Evolutionary conservation across 2,888 invertebrate species (phyloP).

Genomic region (Agrenia bidenticulata): DNA sequence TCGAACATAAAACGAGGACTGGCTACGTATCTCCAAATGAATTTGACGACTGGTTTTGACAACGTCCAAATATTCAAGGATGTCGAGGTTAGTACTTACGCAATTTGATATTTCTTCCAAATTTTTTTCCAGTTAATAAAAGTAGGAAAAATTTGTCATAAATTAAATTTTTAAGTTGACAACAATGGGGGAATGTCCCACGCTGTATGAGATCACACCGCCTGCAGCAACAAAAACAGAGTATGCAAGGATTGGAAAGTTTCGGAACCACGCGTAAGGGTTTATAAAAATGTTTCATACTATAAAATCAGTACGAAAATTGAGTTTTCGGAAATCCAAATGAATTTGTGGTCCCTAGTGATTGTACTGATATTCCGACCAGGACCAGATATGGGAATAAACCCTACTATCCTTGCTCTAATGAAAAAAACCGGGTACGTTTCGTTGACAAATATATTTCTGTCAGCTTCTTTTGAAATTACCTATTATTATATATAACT

Average conservation of each 20-base stretch:
- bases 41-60: constrained; percentile 26
- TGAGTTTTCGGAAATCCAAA: too few species aligned
- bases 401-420: constrained; percentile 42
- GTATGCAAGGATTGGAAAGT: constrained; percentile 41
- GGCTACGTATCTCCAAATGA: constrained; percentile 49
- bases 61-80: constrained; percentile 34
- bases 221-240: constrained; percentile 36
- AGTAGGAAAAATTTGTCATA: background rate
- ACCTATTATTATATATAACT: too few species aligned
- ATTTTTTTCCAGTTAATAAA: background rate
- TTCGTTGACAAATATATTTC: too few species aligned
- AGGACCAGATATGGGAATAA: constrained; percentile 39
- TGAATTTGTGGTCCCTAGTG: too few species aligned
- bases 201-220: constrained; percentile 49
- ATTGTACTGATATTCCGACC: constrained; percentile 48
- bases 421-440: constrained; percentile 43
- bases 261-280: constrained; percentile 49
- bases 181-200: constrained; percentile 50
- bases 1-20: constrained; percentile 51
- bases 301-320: too few species aligned
- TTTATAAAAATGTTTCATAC: constrained; percentile 4
- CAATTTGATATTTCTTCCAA: background rate
- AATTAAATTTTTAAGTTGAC: constrained; percentile 35
- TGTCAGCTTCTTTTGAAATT: too few species aligned
- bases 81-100: constrained; percentile 31